Percentiles rank a stretch among this genome's conserved stretches.
phyloP scores from a whole-genome alignment of 2,113 vertebrate genomes.

The Ptyas mucosa region DNA sequence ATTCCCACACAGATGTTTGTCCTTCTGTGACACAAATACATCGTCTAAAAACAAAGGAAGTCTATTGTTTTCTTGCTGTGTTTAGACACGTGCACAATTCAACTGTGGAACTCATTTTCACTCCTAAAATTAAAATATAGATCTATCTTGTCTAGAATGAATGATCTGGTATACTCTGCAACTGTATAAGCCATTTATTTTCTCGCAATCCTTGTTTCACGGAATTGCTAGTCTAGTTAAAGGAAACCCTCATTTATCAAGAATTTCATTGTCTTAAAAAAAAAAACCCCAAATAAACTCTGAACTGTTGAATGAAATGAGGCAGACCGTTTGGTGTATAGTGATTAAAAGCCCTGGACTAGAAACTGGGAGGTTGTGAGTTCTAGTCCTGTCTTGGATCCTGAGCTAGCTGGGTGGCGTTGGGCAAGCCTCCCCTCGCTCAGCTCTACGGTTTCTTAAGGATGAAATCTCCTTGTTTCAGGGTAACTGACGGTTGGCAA shows the following conservation, averaged over 20 bases:
- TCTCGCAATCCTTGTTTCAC: neutral
- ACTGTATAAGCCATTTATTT: neutral
- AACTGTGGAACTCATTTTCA: neutral
- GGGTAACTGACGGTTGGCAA: neutral
- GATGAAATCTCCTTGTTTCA: constrained; percentile 28
- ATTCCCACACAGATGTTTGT: neutral
- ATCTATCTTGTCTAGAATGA: neutral
- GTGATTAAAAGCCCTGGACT: neutral
- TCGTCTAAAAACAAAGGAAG: neutral
- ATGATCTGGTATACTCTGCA: neutral
- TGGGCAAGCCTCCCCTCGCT: neutral
- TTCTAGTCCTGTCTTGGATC: neutral
- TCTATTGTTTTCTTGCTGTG: neutral
- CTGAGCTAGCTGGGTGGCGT: neutral
- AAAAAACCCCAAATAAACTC: neutral
- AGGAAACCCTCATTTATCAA: neutral
- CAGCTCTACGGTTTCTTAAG: neutral
- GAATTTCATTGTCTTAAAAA: neutral
- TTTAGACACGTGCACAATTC: neutral
- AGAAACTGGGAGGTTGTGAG: neutral
- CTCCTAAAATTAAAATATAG: neutral
- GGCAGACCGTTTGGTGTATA: neutral
- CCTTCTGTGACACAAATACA: neutral
- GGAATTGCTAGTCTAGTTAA: neutral
- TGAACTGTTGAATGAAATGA: neutral